These are phyloP conservation scores for Mareca penelope DNA, from an alignment of 2,797 vertebrate species.

Conservation along the genomic window DNA sequence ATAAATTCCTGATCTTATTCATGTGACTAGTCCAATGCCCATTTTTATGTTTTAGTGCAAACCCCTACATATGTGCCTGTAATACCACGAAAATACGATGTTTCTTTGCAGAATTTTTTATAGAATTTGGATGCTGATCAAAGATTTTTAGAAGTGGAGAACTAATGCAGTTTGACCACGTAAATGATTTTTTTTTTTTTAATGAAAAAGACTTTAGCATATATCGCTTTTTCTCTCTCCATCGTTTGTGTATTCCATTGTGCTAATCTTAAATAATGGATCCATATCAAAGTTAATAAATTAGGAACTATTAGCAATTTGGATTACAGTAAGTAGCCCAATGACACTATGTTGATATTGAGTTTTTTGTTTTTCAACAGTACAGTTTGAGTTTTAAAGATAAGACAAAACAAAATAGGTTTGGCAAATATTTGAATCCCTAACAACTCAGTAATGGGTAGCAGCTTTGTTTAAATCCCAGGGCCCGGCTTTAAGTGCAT, in stretches of 20 bases:
- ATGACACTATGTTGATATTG: constrained; percentile 9
- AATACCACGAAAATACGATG: constrained; percentile 67
- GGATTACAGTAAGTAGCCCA: constrained; percentile 24
- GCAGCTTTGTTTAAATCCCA: background rate
- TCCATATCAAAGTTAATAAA: constrained; percentile 64
- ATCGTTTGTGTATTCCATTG: constrained; percentile 49
- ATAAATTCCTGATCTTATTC: constrained; percentile 66
- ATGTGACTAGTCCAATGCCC: constrained; percentile 58
- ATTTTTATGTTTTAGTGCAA: constrained; percentile 67
- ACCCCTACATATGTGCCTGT: constrained; percentile 72
- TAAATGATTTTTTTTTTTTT: constrained; percentile 63
- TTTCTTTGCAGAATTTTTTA: constrained; percentile 64
- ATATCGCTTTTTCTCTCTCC: constrained; percentile 29
- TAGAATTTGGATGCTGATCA: constrained; percentile 68
- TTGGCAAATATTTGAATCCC: background rate
- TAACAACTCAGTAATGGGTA: background rate
- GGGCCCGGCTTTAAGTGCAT: background rate
- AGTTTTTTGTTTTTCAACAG: constrained; percentile 28
- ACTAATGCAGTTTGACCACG: constrained; percentile 65
- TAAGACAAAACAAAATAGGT: background rate
- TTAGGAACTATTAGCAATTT: constrained; percentile 60
- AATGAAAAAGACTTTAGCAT: constrained; percentile 59
- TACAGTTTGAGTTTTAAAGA: constrained; percentile 23
- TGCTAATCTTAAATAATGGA: constrained; percentile 64
- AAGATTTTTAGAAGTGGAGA: constrained; percentile 65